phyloP scores from a whole-genome alignment of 2,888 invertebrate genomes.

The Lasius fuliginosus region DNA sequence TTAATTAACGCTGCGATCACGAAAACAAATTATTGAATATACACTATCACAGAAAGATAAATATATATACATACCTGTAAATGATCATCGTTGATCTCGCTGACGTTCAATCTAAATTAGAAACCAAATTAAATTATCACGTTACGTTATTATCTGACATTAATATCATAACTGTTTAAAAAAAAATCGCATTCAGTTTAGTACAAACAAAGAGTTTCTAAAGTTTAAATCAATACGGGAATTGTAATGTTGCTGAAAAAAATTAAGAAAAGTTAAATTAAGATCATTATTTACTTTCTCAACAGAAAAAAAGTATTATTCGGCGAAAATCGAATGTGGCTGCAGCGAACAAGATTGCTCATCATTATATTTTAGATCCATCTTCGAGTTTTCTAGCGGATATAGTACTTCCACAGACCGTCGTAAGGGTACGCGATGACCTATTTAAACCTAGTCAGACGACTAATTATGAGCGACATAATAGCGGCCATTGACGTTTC shows the following conservation, averaged over 20 bases:
- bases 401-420: neutral
- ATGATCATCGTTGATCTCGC: neutral
- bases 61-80: neutral
- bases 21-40: neutral
- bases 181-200: neutral
- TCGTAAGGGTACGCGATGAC: slow-evolving; percentile 6
- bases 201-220: neutral
- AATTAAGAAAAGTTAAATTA: slow-evolving; percentile 1
- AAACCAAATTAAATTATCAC: slow-evolving; percentile 14
- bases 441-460: slow-evolving; percentile 16
- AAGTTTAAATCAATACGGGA: neutral
- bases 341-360: neutral
- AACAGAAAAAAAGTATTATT: neutral
- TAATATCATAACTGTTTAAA: neutral
- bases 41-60: neutral
- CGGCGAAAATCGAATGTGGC: neutral
- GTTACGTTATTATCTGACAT: neutral
- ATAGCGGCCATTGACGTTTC: slow-evolving; percentile 11
- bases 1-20: slow-evolving; percentile 10
- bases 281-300: neutral
- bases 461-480: slow-evolving; percentile 32
- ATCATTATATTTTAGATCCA: neutral
- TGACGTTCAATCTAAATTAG: neutral
- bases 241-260: neutral
- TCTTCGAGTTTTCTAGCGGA: neutral